Evolutionary conservation across 2,797 vertebrate genomes (phyloP).

Genomic region (Danio albolineatus): DNA sequence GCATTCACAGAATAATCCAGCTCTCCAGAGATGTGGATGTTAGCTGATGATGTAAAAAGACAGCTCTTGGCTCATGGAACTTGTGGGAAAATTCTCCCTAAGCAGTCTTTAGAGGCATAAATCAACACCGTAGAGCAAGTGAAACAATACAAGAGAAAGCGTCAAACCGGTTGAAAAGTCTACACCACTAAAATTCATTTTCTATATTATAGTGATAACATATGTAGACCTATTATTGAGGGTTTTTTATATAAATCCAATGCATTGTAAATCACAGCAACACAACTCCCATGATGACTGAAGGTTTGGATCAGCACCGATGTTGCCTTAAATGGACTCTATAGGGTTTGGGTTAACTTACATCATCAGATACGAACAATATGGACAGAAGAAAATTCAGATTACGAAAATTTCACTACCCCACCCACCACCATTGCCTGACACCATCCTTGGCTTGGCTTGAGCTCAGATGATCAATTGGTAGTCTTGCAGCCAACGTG

Average conservation of each 20-base stretch:
- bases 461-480: constrained; percentile 38
- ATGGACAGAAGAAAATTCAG: constrained; percentile 75
- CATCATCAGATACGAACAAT: constrained; percentile 74
- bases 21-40: constrained; percentile 59
- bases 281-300: constrained; percentile 62
- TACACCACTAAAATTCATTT: neutral
- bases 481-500: neutral
- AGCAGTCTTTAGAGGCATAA: constrained; percentile 55
- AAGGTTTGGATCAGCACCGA: constrained; percentile 65
- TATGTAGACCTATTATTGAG: neutral
- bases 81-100: constrained; percentile 55
- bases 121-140: constrained; percentile 56
- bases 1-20: constrained; percentile 52
- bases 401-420: constrained; percentile 62
- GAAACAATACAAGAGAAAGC: constrained; percentile 49
- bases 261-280: constrained; percentile 19
- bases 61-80: constrained; percentile 57
- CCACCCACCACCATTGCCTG: constrained; percentile 36
- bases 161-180: constrained; percentile 44
- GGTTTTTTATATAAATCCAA: constrained; percentile 31
- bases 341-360: constrained; percentile 65
- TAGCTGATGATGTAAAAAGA: constrained; percentile 65
- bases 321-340: constrained; percentile 68
- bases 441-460: constrained; percentile 43
- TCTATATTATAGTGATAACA: neutral